Base-by-base conservation (phyloP, 2,888 invertebrate genomes). In the Schrankia costaestrigalis region DNA sequence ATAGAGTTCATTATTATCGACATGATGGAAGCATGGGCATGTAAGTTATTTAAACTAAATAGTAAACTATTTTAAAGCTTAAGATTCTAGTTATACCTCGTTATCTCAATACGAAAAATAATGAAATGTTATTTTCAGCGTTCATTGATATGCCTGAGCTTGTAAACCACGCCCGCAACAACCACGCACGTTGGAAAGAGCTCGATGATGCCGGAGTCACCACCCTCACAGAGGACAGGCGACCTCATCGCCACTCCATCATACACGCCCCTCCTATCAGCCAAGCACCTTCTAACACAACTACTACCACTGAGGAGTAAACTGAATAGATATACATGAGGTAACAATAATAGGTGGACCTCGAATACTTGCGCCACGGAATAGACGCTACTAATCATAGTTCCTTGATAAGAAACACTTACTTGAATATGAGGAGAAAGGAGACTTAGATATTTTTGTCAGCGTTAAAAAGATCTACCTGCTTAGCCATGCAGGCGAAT, bases 21-120 rank as follows among this genome's bases (percentile, higher is more conserved):
- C 70, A 97, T 99, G 96, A 96, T 98, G 89, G 97, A 97, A 70
- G 96, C 97, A 15, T 99, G 98, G 97, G 94, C 97, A 71, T 94
- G 97, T 95, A 64, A 83, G 90, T 82, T 19, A 8, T 15, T 5
- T 17, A 6, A 9, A 8, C 9, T 21, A 18, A 18, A 8, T 18
- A 7, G 17, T 17, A 18, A 2, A 18, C 18, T 18, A 8, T n/a
- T 18, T 18, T n/a, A 8, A 6, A 2, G 18, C n/a, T 8, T 18
- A n/a, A 3, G 6, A n/a, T n/a, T n/a, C n/a, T n/a, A n/a, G n/a
- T n/a, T n/a, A 5, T 17, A 5, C 17, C 3, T 17, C 3, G 7
- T 17, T 17, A 17, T 17, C 17, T 17, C 4, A 17, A 17, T 5
- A 17, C 17, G 3, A 17, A 3, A 5, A 17, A 17, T 17, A 17